Evolutionary conservation across 2,113 vertebrate genomes (phyloP).

Genomic region (Sapayoa aenigma): DNA sequence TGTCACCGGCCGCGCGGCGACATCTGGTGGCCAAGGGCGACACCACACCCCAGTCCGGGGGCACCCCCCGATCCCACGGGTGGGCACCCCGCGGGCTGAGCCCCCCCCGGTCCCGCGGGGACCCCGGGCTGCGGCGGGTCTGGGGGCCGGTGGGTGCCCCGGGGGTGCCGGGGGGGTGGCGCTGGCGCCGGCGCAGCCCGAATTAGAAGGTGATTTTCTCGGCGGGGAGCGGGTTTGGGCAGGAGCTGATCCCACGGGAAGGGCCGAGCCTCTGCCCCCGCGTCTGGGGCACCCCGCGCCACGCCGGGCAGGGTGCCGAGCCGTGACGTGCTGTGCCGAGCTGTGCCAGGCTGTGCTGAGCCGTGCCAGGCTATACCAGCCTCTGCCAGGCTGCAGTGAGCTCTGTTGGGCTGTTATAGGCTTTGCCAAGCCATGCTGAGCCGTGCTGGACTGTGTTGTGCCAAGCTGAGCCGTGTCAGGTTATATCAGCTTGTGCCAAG

Average conservation of each 20-base stretch:
- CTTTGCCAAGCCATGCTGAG: no score
- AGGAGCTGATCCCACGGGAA: not conserved
- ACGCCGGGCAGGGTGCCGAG: not conserved
- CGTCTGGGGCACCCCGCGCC: not conserved
- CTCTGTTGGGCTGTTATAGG: accelerated
- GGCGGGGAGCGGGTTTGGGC: slow-evolving; percentile 56
- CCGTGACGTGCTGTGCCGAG: not conserved
- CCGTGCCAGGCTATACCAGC: not conserved
- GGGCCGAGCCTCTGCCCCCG: not conserved
- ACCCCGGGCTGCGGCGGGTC: not conserved
- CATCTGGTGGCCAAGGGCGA: not conserved
- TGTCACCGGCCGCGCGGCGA: not conserved
- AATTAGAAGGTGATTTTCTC: slow-evolving; percentile 72
- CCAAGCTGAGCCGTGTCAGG: no score
- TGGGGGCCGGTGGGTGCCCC: not conserved
- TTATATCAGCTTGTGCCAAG: accelerated
- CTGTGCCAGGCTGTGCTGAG: accelerated
- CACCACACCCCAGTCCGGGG: not conserved
- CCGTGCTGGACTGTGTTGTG: not conserved
- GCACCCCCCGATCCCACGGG: not conserved
- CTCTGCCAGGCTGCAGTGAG: not conserved
- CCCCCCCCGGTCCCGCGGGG: not conserved
- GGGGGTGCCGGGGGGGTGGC: not conserved
- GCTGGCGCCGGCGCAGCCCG: slow-evolving; percentile 30
- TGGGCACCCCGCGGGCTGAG: not conserved